A percentile compares a stretch with the other conserved stretches of the same genome.
phyloP scores from a whole-genome alignment of 2,113 vertebrate species.

The Chaetorhynchus papuensis region DNA sequence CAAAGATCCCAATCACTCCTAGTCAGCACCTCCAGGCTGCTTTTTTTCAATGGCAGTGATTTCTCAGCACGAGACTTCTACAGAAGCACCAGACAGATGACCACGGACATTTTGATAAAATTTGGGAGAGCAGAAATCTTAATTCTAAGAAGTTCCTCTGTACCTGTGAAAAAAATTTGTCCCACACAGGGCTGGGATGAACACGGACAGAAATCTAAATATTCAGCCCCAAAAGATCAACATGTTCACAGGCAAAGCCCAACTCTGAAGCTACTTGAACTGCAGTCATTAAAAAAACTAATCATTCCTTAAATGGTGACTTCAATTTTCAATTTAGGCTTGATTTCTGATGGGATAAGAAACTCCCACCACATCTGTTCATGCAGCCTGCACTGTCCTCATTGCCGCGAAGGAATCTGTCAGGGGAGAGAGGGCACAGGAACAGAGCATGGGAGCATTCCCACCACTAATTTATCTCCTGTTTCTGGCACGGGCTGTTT shows the following conservation, averaged over 20 bases:
- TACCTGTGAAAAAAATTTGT: neutral
- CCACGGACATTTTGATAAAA: neutral
- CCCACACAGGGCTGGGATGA: neutral
- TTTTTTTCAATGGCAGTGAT: accelerated
- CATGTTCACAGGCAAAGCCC: neutral
- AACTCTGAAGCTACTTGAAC: neutral
- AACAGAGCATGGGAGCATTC: neutral
- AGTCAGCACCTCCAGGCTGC: neutral
- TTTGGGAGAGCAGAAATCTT: neutral
- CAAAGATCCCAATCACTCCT: accelerated
- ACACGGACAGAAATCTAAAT: neutral
- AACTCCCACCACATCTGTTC: constrained; percentile 52
- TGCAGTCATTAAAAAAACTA: neutral
- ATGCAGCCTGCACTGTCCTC: neutral
- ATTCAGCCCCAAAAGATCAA: neutral
- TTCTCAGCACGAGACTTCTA: neutral
- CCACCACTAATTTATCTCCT: constrained; percentile 39
- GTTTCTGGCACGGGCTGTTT: neutral
- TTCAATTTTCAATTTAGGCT: constrained; percentile 27
- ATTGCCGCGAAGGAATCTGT: neutral
- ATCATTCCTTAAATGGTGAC: neutral
- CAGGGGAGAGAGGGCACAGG: neutral
- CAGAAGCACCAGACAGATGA: neutral
- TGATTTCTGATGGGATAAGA: constrained; percentile 33
- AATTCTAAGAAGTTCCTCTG: neutral